Conservation (phyloP, 2,113 vertebrate species). For the Phalacrocorax pelagicus region DNA sequence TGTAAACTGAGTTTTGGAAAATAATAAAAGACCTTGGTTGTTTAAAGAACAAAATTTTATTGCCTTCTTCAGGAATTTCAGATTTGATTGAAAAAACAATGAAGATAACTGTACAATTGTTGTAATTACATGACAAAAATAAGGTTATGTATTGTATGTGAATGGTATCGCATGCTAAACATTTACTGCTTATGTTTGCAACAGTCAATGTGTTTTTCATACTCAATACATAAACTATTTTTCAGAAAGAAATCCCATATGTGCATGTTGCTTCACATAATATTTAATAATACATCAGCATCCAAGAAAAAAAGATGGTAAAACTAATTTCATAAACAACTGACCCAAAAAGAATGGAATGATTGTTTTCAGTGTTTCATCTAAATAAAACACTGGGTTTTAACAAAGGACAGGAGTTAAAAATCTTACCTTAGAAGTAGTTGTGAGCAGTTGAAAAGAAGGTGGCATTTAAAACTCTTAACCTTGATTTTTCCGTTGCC, state of each 20-base stretch:
- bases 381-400: neutral
- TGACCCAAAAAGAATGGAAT: neutral
- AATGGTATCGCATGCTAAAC: neutral
- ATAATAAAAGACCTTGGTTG: neutral
- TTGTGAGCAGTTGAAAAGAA: neutral
- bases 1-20: slow-evolving; percentile 33
- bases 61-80: neutral
- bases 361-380: neutral
- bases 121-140: neutral
- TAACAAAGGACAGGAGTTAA: neutral
- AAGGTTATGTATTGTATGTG: neutral
- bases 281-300: neutral
- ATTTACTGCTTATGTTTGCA: neutral
- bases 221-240: neutral
- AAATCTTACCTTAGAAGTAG: neutral
- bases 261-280: neutral
- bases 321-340: neutral
- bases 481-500: neutral
- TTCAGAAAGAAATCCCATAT: neutral
- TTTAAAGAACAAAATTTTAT: neutral
- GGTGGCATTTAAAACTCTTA: neutral
- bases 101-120: neutral
- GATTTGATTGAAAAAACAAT: neutral
- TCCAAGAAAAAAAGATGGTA: neutral
- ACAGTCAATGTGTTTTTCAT: neutral